These are phyloP conservation scores for Apamea crenata DNA, from an alignment of 2,888 invertebrate genomes.

Conservation along the genomic window DNA sequence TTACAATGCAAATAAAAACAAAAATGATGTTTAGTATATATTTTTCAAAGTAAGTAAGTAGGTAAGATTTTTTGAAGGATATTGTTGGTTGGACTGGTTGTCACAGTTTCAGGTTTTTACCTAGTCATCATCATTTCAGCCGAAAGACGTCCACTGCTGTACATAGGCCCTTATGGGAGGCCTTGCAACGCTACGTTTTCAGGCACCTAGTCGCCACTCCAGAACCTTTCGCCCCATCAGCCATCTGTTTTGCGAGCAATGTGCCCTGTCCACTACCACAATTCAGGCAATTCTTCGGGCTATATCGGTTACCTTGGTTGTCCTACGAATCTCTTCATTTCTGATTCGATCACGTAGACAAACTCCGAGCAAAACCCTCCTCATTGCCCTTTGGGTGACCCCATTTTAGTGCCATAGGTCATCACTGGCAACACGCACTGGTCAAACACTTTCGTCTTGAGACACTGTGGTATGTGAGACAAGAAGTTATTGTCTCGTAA, in stretches of 20 bases:
- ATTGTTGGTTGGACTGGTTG: not conserved
- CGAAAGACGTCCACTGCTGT: not conserved
- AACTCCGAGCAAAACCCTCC: not conserved
- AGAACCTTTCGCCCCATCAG: not conserved
- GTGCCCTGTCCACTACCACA: not conserved
- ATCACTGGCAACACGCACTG: not conserved
- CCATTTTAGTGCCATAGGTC: not conserved
- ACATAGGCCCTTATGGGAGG: not conserved
- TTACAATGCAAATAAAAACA: slow-evolving; percentile 5
- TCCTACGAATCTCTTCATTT: not conserved
- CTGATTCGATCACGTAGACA: not conserved
- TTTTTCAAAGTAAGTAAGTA: not conserved
- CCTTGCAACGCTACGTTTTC: not conserved
- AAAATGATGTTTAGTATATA: not conserved
- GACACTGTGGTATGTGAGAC: not conserved
- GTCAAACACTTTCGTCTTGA: not conserved
- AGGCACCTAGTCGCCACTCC: not conserved
- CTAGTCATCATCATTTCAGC: not conserved
- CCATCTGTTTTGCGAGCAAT: not conserved
- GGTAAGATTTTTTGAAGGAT: not conserved
- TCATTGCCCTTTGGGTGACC: not conserved
- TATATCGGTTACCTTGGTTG: not conserved
- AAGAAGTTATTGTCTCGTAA: not conserved
- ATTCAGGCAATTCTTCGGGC: not conserved
- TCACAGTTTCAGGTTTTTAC: not conserved